Conservation (phyloP, 2,888 invertebrate species). For the Diplazon laetatorius region DNA sequence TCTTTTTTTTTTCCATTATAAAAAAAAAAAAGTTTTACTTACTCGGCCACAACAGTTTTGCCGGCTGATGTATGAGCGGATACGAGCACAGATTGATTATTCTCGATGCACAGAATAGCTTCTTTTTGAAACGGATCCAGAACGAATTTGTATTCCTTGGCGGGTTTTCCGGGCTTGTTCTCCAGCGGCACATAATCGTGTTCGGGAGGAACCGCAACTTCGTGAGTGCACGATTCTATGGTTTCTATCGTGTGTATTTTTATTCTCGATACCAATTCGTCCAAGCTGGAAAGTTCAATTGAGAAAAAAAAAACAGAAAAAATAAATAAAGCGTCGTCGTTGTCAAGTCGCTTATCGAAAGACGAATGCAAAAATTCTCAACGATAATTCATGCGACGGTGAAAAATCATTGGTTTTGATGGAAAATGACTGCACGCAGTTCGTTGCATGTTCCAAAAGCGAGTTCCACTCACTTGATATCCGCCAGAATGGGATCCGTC, state of each 20-base stretch:
- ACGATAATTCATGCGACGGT: too few species aligned
- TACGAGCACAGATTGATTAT: conserved; percentile 98
- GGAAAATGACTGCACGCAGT: too few species aligned
- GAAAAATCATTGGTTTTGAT: background rate
- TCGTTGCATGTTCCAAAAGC: background rate
- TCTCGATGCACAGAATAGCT: conserved; percentile 97
- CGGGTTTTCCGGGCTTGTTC: conserved; percentile 87
- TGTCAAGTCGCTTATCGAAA: too few species aligned
- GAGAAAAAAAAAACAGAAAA: conserved; percentile 41
- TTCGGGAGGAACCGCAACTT: conserved; percentile 96
- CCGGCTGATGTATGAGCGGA: conserved; percentile 99
- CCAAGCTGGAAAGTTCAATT: conserved; percentile 87
- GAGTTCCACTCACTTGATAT: conserved; percentile 77
- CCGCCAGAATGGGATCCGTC: conserved; percentile 75
- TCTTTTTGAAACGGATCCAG: conserved; percentile 99
- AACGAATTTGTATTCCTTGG: conserved; percentile 96
- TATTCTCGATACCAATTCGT: conserved; percentile 91
- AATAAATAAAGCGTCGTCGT: too few species aligned
- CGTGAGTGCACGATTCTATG: conserved; percentile 96
- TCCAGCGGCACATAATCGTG: conserved; percentile 88
- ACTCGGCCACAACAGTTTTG: conserved; percentile 99
- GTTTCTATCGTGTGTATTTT: conserved; percentile 95
- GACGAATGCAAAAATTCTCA: too few species aligned
- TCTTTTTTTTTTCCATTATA: conserved; percentile 13
- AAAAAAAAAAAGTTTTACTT: conserved; percentile 81